Conservation (phyloP, 2,888 invertebrate species). For the Pyrrhosoma nymphula region DNA sequence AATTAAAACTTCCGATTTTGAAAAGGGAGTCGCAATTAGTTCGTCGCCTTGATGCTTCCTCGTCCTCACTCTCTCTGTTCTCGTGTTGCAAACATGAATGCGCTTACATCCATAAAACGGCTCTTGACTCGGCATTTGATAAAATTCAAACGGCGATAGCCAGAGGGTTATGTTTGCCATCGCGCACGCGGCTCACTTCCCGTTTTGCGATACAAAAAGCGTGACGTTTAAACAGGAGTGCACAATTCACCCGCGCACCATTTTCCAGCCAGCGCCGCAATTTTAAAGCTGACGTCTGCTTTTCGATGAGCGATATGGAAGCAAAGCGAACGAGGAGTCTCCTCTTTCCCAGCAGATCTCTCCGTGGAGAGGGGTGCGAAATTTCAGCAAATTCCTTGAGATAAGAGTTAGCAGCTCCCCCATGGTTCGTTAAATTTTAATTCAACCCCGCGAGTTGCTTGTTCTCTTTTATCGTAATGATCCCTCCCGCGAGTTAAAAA, state of each 20-base stretch:
- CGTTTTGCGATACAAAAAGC: slow-evolving; percentile 1
- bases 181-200: background rate
- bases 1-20: too few species aligned
- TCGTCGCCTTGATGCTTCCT: too few species aligned
- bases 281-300: slow-evolving; percentile 31
- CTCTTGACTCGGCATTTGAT: background rate
- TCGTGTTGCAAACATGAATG: background rate
- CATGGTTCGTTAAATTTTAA: background rate
- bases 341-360: background rate
- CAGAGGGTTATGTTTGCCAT: background rate
- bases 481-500: background rate
- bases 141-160: slow-evolving; percentile 1
- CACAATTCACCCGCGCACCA: slow-evolving; percentile 20
- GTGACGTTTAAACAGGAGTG: background rate
- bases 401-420: background rate
- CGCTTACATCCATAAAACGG: background rate
- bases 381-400: background rate
- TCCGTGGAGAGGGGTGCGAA: background rate
- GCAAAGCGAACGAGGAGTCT: background rate
- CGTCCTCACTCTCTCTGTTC: background rate
- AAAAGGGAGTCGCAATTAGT: too few species aligned
- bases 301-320: slow-evolving; percentile 11
- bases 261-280: background rate
- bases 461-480: background rate
- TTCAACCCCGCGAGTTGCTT: background rate